Percentiles rank a stretch among this genome's conserved stretches.
These are phyloP conservation scores for Tachina lurida DNA, from an alignment of 2,888 invertebrate genomes.

Conservation along the genomic window DNA sequence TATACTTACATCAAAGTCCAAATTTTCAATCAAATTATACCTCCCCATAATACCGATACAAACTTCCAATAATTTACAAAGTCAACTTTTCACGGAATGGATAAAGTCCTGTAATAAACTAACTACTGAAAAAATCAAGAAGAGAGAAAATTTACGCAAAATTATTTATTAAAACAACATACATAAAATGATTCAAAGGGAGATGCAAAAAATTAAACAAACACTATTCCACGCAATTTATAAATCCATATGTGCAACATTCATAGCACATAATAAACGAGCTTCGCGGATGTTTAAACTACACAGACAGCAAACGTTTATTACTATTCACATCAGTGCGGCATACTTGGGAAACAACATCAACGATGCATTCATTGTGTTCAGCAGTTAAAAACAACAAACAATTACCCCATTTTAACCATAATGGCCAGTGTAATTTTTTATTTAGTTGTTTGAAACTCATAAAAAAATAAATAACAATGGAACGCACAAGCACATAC, in stretches of 20 bases:
- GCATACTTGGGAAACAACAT: neutral
- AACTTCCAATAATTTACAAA: too few species aligned
- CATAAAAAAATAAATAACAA: constrained; percentile 52
- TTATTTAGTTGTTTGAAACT: constrained; percentile 47
- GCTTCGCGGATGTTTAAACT: neutral
- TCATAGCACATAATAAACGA: constrained; percentile 11
- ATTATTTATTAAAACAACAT: constrained; percentile 1
- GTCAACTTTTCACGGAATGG: too few species aligned
- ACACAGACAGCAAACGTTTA: neutral
- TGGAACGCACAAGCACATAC: constrained; percentile 19
- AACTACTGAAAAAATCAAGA: too few species aligned
- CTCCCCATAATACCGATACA: too few species aligned
- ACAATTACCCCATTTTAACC: constrained; percentile 44
- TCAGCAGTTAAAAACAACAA: constrained; percentile 45
- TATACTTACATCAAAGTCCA: too few species aligned
- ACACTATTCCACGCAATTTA: constrained; percentile 14
- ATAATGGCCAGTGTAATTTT: constrained; percentile 60
- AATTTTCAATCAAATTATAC: too few species aligned
- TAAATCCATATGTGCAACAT: neutral
- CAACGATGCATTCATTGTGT: constrained; percentile 32
- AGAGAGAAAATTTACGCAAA: too few species aligned
- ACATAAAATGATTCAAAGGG: constrained; percentile 2
- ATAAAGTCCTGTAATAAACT: too few species aligned
- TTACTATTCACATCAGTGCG: neutral
- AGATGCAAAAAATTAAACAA: constrained; percentile 1